Base-by-base conservation (phyloP, 1,140 invertebrate genomes). In the Brevipalpus yothersi region DNA sequence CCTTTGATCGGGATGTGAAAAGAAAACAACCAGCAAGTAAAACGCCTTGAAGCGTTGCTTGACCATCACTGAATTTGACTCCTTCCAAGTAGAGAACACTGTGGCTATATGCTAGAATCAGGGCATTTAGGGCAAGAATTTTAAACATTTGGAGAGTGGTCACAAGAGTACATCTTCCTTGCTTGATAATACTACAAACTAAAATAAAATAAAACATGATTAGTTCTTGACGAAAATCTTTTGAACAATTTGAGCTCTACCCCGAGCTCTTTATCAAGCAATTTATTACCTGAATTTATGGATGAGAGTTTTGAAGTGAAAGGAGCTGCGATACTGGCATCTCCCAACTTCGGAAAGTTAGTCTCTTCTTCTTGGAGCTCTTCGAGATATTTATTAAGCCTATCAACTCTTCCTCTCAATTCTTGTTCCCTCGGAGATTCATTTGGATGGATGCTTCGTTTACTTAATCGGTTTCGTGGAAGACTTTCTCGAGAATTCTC, bases 131-230 rank as follows among this genome's bases (percentile, higher is more conserved):
- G 0, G 95, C 95, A 43, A 99, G 74, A 65, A 99, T 99, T 77
- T 99, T 99, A 72, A 99, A 99, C 95, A 99, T 99, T 73, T 99
- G 95, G 47, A 99, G 74, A 0, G 95, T 99, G 1, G 93, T 98
- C 0, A 99, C 94, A 45, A 99, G 73, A 0, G 95, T 99, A 71
- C 95, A 99, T 42, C 95, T 79, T 7, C 95, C 95, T 76, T 99
- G 94, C 69, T 98, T 97, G 63, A 99, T 96, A 23, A 99, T 87
- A 71, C 97, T 89, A 68, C 91, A 96, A 68, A 98, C 91, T 95
- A 74, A 60, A 77, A n/a, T n/a, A 61, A 65, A 31, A 45, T 53
- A 60, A 60, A 51, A 31, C 2, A 5, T 31, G 31, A 31, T 31
- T 5, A 31, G 5, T 31, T 31, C 5, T 31, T 31, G 2, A 31